A percentile compares a stretch with the other conserved stretches of the same genome.
Conservation (phyloP, 2,113 vertebrate species). For the Paradisaea rubra region DNA sequence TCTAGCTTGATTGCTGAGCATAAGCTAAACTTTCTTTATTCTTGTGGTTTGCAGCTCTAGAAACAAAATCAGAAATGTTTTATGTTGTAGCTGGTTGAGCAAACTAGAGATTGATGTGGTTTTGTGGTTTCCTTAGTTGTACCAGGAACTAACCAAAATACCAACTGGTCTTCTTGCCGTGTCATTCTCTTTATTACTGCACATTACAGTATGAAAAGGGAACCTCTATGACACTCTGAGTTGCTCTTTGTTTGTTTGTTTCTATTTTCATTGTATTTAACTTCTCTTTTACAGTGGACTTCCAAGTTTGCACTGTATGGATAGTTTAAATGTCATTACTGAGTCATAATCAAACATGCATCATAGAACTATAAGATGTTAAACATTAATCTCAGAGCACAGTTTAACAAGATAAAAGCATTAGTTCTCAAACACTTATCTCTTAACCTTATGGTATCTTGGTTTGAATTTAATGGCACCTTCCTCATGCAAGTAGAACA, state of each 20-base stretch:
- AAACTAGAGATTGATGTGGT: slow-evolving; percentile 48
- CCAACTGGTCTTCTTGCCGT: background rate
- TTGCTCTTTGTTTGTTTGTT: background rate
- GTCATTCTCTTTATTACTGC: background rate
- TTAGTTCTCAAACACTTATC: background rate
- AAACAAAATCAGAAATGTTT: slow-evolving; percentile 14
- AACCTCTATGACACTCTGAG: background rate
- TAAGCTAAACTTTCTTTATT: background rate
- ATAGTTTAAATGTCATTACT: background rate
- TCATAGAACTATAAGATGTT: background rate
- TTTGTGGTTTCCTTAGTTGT: slow-evolving; percentile 61
- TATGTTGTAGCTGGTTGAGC: background rate
- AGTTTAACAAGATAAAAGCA: background rate
- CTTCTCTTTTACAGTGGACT: background rate
- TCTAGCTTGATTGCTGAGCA: background rate
- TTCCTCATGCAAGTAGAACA: background rate
- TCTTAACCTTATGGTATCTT: background rate
- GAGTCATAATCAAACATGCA: background rate
- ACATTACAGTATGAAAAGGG: background rate
- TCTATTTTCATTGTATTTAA: background rate
- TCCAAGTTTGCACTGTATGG: background rate
- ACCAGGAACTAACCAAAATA: slow-evolving; percentile 31
- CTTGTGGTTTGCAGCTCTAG: slow-evolving; percentile 14
- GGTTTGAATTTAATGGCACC: background rate
- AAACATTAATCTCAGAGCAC: slow-evolving; percentile 4